Conservation (phyloP, 2,888 invertebrate species). For the Ophion ventricosus region DNA sequence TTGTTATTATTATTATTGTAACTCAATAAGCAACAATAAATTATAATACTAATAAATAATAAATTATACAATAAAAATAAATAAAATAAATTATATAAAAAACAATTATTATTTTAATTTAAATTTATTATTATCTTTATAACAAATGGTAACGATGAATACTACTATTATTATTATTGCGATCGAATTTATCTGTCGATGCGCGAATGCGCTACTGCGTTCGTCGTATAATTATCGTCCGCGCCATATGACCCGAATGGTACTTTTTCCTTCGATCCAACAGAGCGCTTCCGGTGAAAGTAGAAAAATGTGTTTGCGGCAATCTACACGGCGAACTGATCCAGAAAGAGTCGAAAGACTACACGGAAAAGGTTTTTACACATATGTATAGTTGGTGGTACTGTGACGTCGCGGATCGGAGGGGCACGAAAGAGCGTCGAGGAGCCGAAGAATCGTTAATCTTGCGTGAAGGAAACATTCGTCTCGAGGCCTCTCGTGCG, state of each 20-base stretch:
- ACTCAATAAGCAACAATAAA: too few relatives aligned
- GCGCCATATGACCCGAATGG: too few relatives aligned
- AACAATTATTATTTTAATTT: too few relatives aligned
- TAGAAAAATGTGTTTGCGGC: not conserved
- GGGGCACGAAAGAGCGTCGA: constrained; percentile 54
- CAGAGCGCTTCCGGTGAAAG: not conserved
- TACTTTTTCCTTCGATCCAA: not conserved
- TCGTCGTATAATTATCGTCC: too few relatives aligned
- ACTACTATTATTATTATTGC: not conserved
- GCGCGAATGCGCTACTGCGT: too few relatives aligned
- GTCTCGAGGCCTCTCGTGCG: constrained; percentile 70
- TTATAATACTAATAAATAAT: too few relatives aligned
- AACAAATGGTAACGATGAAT: not conserved
- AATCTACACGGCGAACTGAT: not conserved
- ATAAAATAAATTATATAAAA: too few relatives aligned
- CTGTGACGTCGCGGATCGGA: constrained; percentile 35
- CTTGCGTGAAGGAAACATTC: constrained; percentile 77
- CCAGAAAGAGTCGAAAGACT: not conserved
- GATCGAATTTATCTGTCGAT: not conserved
- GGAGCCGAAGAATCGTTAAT: constrained; percentile 75
- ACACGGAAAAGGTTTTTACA: constrained; percentile 21
- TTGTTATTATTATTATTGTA: too few relatives aligned
- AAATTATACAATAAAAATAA: too few relatives aligned
- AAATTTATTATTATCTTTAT: too few relatives aligned
- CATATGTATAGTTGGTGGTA: not conserved